Evolutionary conservation across 2,888 invertebrate species (phyloP), one percentile per base, ranked within the genome.

Genomic region (Nebria salina): DNA sequence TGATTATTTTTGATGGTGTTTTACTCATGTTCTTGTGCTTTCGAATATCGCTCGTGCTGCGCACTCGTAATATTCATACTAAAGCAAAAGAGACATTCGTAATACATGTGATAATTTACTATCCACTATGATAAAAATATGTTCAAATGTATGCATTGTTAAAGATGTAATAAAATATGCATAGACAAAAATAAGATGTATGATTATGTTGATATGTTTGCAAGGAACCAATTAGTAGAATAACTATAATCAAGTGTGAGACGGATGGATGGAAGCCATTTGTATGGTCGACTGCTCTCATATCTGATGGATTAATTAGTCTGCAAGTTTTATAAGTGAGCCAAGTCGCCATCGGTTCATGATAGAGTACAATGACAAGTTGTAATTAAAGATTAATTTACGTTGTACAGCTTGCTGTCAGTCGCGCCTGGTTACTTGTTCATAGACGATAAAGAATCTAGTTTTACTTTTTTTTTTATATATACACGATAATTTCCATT

Each of bases 301-400:
- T 7, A 54, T 54, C 41, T 76, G 73, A 42, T 65, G 78, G 73
- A 73, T 78, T 78, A 78, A 78, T 78, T 78, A 79, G 68, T 66
- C 74, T 75, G 75, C 79, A 79, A 79, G 79, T 79, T 79, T 79
- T 75, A 79, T 79, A 79, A 79, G 74, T 79, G 66, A 66, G 79
- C 70, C 66, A 11, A 65, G 41, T 73, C 41, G 64, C 72, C 78
- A 73, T 74, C 54, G 43, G 65, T 74, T 13, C 42, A 15, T 79
- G 73, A 75, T 73, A 79, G 75, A 41, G 9, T 73, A 66, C 74
- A 79, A 43, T 79, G 79, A 79, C 79, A 78, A 79, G 74, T 75
- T 79, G 79, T 73, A 79, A 79, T 79, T 79, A 75, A 79, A 79
- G 79, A 79, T 79, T 79, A 65, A 75, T 66, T 75, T 54, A 43